These are phyloP conservation scores for Gortyna flavago DNA, from an alignment of 2,888 invertebrate species.

Conservation along the genomic window DNA sequence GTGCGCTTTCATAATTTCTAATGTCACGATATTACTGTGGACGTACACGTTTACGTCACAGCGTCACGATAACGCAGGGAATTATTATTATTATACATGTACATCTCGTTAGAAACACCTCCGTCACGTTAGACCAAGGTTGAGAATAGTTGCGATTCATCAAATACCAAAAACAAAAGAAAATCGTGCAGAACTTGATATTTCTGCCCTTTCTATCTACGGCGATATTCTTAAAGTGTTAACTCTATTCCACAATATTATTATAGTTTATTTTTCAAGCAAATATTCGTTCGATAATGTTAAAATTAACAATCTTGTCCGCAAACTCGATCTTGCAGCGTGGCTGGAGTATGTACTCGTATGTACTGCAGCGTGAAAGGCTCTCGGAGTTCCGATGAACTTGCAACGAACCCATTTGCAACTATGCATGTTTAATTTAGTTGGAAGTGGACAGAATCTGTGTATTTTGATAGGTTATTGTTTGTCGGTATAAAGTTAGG, in stretches of 20 bases:
- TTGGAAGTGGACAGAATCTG: background rate
- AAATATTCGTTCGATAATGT: conserved; percentile 9
- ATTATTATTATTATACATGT: no score
- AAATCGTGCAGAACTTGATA: background rate
- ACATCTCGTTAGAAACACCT: no score
- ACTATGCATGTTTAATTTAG: conserved; percentile 23
- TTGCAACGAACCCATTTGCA: conserved; percentile 27
- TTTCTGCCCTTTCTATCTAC: background rate
- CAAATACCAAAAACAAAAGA: background rate
- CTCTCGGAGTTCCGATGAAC: conserved; percentile 29
- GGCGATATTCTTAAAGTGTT: background rate
- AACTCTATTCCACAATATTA: background rate
- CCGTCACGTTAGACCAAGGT: no score
- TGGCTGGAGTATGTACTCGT: conserved; percentile 4
- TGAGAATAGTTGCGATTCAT: background rate
- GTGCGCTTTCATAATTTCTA: no score
- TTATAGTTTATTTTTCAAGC: background rate
- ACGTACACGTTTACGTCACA: no score
- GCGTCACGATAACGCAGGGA: no score
- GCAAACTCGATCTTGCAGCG: conserved; percentile 18
- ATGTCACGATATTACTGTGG: no score
- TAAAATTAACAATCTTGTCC: conserved; percentile 28
- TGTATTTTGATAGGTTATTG: background rate
- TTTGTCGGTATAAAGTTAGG: background rate
- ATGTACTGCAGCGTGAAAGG: conserved; percentile 26